These are phyloP conservation scores for Pogonomyrmex californicus DNA, from an alignment of 1,140 invertebrate genomes.

Conservation along the genomic window DNA sequence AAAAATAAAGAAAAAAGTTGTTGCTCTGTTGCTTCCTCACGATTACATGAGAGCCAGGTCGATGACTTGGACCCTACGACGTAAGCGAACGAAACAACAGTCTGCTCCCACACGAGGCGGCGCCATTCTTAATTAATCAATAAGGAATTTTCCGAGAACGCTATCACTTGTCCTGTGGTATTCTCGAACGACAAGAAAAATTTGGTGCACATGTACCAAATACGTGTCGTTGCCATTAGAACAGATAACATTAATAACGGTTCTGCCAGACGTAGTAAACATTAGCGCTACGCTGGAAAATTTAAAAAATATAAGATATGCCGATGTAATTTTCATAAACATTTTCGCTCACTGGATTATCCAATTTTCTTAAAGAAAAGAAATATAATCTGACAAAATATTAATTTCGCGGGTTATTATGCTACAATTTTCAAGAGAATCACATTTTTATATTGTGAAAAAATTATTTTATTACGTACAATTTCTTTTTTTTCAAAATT, in stretches of 20 bases:
- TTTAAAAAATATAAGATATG: neutral
- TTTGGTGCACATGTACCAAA: neutral
- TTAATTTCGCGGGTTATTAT: neutral
- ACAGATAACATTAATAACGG: neutral
- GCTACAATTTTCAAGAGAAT: neutral
- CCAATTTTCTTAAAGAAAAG: neutral
- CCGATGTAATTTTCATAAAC: neutral
- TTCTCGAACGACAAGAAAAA: constrained; percentile 7
- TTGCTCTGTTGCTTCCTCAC: constrained; percentile 47
- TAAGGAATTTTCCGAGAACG: constrained; percentile 42
- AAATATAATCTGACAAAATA: neutral
- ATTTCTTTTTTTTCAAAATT: neutral
- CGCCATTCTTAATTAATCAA: constrained; percentile 47
- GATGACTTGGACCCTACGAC: constrained; percentile 61
- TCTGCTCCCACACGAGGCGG: neutral
- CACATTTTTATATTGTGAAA: neutral
- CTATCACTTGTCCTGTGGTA: neutral
- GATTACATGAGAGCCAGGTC: constrained; percentile 50
- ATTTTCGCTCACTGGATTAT: neutral
- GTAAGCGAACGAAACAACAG: constrained; percentile 47
- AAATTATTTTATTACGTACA: neutral
- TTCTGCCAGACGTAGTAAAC: neutral
- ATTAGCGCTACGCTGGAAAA: neutral
- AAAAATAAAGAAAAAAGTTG: constrained; percentile 36
- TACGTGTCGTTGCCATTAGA: neutral